Percentiles rank a stretch among this genome's conserved stretches.
Evolutionary conservation across 2,113 vertebrate species (phyloP).

Genomic region (Brachionichthys hirsutus): DNA sequence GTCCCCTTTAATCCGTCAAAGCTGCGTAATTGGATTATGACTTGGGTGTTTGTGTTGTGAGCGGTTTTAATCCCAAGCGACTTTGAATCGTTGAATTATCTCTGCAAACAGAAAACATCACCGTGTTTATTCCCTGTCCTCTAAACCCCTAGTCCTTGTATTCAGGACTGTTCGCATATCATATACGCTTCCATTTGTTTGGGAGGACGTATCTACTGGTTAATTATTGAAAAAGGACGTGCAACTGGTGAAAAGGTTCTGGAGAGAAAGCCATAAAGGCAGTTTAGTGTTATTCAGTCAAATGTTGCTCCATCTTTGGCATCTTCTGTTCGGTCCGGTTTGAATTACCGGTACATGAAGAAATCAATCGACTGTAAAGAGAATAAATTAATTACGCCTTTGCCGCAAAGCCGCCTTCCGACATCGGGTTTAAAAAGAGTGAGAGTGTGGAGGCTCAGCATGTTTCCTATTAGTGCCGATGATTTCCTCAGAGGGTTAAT

Average conservation of each 20-base stretch:
- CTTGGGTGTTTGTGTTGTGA: conserved; percentile 13
- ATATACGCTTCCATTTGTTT: conserved; percentile 6
- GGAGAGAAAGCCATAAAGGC: conserved; percentile 21
- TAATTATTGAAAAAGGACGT: conserved; percentile 31
- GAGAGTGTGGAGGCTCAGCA: conserved; percentile 22
- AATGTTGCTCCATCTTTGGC: conserved; percentile 26
- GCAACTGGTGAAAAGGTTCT: conserved; percentile 31
- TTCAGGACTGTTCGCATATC: not conserved
- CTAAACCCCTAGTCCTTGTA: not conserved
- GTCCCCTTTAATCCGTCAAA: conserved; percentile 42
- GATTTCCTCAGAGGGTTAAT: conserved; percentile 66
- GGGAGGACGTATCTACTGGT: conserved; percentile 13
- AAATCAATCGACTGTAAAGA: not conserved
- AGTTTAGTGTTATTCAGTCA: conserved; percentile 6
- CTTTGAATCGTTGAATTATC: not conserved
- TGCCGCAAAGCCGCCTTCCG: not conserved
- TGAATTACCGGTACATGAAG: not conserved
- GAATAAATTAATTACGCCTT: conserved; percentile 1
- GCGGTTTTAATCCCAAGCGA: conserved; percentile 25
- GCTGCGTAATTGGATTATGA: conserved; percentile 22
- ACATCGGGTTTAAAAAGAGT: not conserved
- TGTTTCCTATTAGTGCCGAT: conserved; percentile 74
- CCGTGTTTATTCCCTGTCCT: not conserved
- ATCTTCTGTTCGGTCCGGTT: not conserved
- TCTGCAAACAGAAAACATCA: conserved; percentile 9